These are phyloP conservation scores for Planococcus citri DNA, from an alignment of 1,140 invertebrate genomes.

Conservation along the genomic window DNA sequence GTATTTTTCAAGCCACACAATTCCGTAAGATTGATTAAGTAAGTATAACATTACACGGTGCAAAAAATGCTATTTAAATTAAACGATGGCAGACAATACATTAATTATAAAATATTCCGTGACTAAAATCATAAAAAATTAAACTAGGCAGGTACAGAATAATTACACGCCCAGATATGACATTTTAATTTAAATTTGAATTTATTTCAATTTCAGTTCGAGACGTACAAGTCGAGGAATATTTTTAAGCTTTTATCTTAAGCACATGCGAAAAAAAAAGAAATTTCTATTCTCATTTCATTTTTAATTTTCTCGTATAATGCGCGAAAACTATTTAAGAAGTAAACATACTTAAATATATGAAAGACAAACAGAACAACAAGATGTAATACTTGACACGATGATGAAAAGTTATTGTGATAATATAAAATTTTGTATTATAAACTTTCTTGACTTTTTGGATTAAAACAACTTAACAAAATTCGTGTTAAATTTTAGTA, in stretches of 20 bases:
- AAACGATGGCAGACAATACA: not conserved
- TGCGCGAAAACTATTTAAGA: not conserved
- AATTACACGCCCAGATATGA: not conserved
- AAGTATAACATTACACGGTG: too few relatives aligned
- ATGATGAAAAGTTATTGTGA: constrained; percentile 7
- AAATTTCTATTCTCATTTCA: not conserved
- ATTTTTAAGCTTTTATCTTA: not conserved
- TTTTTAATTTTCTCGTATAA: not conserved
- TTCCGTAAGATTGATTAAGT: too few relatives aligned
- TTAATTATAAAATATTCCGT: not conserved
- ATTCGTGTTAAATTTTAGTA: not conserved
- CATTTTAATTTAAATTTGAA: not conserved
- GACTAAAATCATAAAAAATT: not conserved
- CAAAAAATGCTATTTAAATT: not conserved
- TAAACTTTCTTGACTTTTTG: not conserved
- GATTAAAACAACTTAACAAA: constrained; percentile 2
- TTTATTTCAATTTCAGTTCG: not conserved
- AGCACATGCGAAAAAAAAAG: not conserved
- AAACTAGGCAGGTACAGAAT: not conserved
- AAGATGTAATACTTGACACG: constrained; percentile 7
- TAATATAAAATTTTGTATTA: not conserved
- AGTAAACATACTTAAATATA: constrained; percentile 1
- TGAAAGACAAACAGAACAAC: not conserved
- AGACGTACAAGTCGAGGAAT: not conserved
- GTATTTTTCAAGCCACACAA: too few relatives aligned